Evolutionary conservation across 2,113 vertebrate species (phyloP).

Genomic region (Coptodon bakossiorum): DNA sequence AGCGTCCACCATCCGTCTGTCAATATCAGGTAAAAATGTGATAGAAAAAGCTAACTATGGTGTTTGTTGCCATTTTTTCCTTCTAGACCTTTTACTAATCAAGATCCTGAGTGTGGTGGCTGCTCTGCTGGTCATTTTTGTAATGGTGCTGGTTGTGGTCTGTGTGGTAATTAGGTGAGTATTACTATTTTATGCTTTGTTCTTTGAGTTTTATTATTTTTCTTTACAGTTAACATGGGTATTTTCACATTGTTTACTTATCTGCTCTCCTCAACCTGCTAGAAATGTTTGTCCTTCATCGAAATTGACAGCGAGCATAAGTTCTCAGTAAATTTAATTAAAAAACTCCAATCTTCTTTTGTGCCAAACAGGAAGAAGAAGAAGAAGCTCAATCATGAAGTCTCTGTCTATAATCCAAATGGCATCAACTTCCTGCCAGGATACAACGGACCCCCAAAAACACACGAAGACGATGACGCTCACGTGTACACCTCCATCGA

Average conservation of each 20-base stretch:
- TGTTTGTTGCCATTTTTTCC: background rate
- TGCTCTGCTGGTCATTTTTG: constrained; percentile 49
- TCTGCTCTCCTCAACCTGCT: background rate
- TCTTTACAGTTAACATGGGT: background rate
- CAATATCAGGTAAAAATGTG: background rate
- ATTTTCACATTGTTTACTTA: background rate
- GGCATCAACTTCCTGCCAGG: constrained; percentile 71
- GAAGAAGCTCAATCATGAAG: constrained; percentile 28
- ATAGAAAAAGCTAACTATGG: background rate
- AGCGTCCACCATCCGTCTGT: background rate
- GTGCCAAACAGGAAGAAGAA: constrained; percentile 73
- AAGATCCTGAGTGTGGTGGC: constrained; percentile 67
- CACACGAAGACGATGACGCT: constrained; percentile 72
- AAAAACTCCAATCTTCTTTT: background rate
- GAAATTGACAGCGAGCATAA: background rate
- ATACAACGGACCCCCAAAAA: constrained; percentile 53
- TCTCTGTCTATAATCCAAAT: constrained; percentile 81
- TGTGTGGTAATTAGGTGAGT: constrained; percentile 80
- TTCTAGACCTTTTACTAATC: constrained; percentile 66
- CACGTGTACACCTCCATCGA: constrained; percentile 88
- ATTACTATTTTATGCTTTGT: background rate
- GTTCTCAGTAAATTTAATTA: background rate
- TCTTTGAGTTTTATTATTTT: background rate
- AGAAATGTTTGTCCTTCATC: fast-evolving
- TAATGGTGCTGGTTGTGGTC: constrained; percentile 63